Base-by-base conservation (phyloP, 2,888 invertebrate genomes). In the Agriopis aurantiaria region DNA sequence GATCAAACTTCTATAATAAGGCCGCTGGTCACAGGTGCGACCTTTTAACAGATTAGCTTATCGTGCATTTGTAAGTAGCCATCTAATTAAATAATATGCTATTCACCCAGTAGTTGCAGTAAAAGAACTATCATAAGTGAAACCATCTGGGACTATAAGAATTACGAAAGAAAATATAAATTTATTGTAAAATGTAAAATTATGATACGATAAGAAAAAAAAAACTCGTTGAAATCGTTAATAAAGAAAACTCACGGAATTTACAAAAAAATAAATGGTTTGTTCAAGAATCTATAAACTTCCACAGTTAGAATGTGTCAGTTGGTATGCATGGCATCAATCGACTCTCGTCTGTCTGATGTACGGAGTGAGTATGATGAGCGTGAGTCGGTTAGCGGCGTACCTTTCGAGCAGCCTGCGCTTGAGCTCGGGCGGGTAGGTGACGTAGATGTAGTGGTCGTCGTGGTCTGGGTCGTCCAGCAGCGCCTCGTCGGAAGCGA, bases 401-500 rank as follows among this genome's bases (percentile, higher is more conserved):
- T 95, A 97, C 97, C 97, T 97, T 94, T 97, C 97, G 80, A 97
- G 95, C 82, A 97, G 95, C 76, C 97, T 95, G 82, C 97, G 96
- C 90, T 98, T 97, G 74, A 98, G 95, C 90, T 98, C 97, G 51
- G 97, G 97, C 78, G 98, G 98, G 95, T 97, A 98, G 65, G 97
- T 97, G 79, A 97, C 97, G 91, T 97, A 98, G 84, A 98, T 97
- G 89, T 97, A 98, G 87, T 97, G 97, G 89, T 97, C 97, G 87
- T 96, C 96, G 83, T 95, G 95, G 71, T 95, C 95, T 2, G 86
- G 85, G 78, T 93, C 93, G 73, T 94, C 94, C 40, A 91, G 77
- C 72, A 90, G 72, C 8, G 87, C 89, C 69, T 93, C 93, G 40
- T 92, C 92, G 23, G 82, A 84, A 52, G 84, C 93, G 55, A 94